Evolutionary conservation across 2,797 vertebrate genomes (phyloP).

Genomic region (Chelmon rostratus): DNA sequence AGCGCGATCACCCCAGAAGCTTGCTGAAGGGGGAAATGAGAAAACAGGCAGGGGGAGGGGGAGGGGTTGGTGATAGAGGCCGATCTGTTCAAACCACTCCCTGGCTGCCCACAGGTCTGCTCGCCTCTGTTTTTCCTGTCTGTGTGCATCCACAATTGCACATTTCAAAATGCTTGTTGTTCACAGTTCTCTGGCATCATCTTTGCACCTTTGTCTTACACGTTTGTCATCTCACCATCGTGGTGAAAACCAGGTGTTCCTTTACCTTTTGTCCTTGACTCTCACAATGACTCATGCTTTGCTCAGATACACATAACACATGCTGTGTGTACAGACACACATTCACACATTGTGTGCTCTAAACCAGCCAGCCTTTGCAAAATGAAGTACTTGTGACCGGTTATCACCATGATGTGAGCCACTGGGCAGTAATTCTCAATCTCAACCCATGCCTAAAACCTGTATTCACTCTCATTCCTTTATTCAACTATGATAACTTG

Average conservation of each 20-base stretch:
- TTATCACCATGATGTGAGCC: neutral
- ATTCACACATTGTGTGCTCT: neutral
- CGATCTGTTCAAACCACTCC: slow-evolving; percentile 50
- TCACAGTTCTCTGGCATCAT: neutral
- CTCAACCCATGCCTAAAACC: no score
- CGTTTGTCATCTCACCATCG: neutral
- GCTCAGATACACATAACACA: neutral
- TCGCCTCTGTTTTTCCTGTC: slow-evolving; percentile 22
- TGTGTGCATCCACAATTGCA: slow-evolving; percentile 1
- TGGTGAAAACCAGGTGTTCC: slow-evolving; percentile 23
- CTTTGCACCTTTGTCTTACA: slow-evolving; percentile 26
- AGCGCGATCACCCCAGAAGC: slow-evolving; percentile 46
- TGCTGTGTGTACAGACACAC: neutral
- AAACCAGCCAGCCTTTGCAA: neutral
- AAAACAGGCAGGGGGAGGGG: slow-evolving; percentile 32
- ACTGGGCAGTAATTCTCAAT: neutral
- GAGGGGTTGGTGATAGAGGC: slow-evolving; percentile 53
- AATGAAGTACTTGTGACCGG: neutral
- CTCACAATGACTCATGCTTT: slow-evolving; percentile 9
- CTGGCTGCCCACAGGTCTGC: slow-evolving; percentile 48
- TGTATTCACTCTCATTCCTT: no score
- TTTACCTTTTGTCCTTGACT: slow-evolving; percentile 9
- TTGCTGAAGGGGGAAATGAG: slow-evolving; percentile 47
- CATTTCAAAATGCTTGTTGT: slow-evolving; percentile 22
- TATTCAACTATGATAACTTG: no score